Evolutionary conservation across 2,888 invertebrate genomes (phyloP), one percentile per base, ranked within the genome.

Genomic region (Hydraecia micacea): DNA sequence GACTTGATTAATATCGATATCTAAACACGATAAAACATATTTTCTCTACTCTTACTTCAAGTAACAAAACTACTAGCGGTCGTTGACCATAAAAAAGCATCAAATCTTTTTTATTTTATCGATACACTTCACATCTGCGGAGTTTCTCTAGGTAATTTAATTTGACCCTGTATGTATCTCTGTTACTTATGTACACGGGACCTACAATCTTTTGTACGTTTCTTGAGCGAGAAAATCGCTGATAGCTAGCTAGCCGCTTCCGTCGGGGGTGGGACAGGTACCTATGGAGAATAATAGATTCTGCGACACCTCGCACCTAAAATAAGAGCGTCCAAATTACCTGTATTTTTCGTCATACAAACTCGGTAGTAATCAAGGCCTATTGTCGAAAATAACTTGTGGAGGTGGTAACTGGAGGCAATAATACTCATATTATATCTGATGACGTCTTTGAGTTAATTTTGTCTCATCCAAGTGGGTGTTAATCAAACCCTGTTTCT

Each of bases 391-490:
- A 70, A 71, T 79, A 66, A 66, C 32, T 32, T 42, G 13, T n/a
- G 49, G 8, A 82, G 49, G 65, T 39, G 25, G 72, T 36, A 36
- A 36, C 36, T 36, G 36, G 4, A 36, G 36, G 36, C 36, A 36
- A 36, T 36, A 36, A 36, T 36, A 5, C 36, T 36, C 36, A 36
- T 36, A 36, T 36, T 77, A 72, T 63, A 55, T 55, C 11, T 36
- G 4, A 77, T 52, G 36, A 65, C 55, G 65, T 79, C 32, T 55
- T 46, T 21, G 58, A 25, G 66, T 66, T 83, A 77, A 25, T 60
- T 67, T 67, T 28, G 13, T 52, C 49, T 46, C 28, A 66, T 39
- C 18, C 8, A 39, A 39, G 18, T 58, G 28, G 9, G 25, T 49
- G 36, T 25, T 46, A 6, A 49, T 46, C 11, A n/a, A 75, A 77